These are phyloP conservation scores for Amiota mariae DNA, from an alignment of 2,888 invertebrate species.

Conservation along the genomic window DNA sequence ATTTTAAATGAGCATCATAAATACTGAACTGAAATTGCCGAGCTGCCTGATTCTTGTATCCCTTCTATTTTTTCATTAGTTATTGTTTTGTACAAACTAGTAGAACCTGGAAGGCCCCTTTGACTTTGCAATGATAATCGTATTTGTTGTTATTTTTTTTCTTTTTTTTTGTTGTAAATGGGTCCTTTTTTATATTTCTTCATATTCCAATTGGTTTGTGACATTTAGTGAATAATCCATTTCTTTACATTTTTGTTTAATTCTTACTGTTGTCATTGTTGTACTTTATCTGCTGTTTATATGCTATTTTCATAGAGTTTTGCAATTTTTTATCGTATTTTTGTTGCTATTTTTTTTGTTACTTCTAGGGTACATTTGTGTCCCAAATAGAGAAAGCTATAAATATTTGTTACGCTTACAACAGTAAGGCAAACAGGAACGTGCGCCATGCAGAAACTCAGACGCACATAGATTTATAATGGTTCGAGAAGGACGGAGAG, in stretches of 20 bases:
- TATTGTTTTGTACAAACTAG: background rate
- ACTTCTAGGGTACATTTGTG: conserved; percentile 37
- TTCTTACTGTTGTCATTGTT: conserved; percentile 4
- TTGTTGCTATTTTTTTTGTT: conserved; percentile 41
- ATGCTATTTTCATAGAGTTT: conserved; percentile 29
- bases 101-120: background rate
- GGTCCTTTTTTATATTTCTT: conserved; percentile 32
- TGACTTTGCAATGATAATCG: conserved; percentile 23
- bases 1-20: conserved; percentile 73
- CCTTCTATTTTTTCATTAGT: background rate
- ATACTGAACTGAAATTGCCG: conserved; percentile 65
- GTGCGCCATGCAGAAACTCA: conserved; percentile 37
- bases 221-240: conserved; percentile 59
- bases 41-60: conserved; percentile 16
- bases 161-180: background rate
- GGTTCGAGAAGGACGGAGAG: background rate
- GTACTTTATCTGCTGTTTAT: conserved; percentile 25
- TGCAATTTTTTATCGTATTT: conserved; percentile 28
- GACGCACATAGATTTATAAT: conserved; percentile 10
- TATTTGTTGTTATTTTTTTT: background rate
- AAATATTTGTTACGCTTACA: conserved; percentile 67
- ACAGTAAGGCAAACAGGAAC: conserved; percentile 30
- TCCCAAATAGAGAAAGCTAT: conserved; percentile 58
- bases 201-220: conserved; percentile 51
- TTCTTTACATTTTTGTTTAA: conserved; percentile 26